Conservation (phyloP, 2,113 vertebrate genomes). For the Psittacus erithacus region DNA sequence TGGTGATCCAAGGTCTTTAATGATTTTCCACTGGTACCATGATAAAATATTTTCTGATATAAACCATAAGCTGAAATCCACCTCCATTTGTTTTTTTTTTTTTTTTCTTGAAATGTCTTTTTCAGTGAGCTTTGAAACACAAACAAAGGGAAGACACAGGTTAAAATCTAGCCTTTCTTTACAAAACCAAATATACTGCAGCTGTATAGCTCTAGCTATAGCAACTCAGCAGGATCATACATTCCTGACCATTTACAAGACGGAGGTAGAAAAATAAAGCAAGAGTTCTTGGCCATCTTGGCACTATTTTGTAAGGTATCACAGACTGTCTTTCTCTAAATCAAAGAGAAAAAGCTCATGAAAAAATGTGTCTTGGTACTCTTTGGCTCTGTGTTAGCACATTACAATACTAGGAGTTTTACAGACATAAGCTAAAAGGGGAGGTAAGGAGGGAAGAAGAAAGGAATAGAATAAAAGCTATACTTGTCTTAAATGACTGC, state of each 20-base stretch:
- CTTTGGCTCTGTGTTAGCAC: neutral
- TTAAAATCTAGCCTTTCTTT: neutral
- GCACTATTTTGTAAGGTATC: neutral
- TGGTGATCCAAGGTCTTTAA: neutral
- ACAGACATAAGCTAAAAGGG: neutral
- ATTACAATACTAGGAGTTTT: neutral
- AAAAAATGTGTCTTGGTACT: neutral
- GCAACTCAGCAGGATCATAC: rapidly evolving
- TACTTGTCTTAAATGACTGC: neutral
- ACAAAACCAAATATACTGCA: neutral
- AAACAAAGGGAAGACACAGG: neutral
- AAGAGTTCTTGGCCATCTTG: neutral
- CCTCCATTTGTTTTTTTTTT: neutral
- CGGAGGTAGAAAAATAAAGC: neutral
- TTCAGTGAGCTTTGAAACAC: neutral
- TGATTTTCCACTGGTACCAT: neutral
- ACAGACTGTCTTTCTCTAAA: neutral
- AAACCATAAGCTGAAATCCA: neutral
- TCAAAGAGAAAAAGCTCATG: neutral
- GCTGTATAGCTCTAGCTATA: rapidly evolving
- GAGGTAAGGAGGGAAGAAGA: neutral
- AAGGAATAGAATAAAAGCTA: neutral
- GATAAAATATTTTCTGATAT: neutral
- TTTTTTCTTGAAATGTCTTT: neutral
- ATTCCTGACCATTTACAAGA: neutral